Percentiles rank a stretch among this genome's conserved stretches.
phyloP scores from a whole-genome alignment of 2,113 vertebrate genomes.

The Rhineura floridana region DNA sequence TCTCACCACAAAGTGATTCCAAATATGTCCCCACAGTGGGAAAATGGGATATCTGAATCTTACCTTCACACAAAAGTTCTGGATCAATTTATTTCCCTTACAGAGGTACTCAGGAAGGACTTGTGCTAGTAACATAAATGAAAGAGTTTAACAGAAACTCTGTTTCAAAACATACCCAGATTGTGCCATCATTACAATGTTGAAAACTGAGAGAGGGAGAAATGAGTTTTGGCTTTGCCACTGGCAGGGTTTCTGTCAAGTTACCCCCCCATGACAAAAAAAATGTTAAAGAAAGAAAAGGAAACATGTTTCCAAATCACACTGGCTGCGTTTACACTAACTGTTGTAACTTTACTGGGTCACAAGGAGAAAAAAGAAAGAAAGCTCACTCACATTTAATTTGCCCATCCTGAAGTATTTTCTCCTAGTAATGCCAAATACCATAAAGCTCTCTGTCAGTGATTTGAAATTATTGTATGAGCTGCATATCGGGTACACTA shows the following conservation, averaged over 20 bases:
- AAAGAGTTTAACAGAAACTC: neutral
- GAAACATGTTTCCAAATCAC: conserved; percentile 64
- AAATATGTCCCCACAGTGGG: neutral
- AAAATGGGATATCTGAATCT: neutral
- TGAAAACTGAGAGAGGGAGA: neutral
- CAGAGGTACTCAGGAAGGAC: neutral
- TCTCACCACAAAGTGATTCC: neutral
- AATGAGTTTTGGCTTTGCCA: neutral
- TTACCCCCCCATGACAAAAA: conserved; percentile 55
- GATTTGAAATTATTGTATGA: conserved; percentile 82
- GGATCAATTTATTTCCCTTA: neutral
- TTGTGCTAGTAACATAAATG: neutral
- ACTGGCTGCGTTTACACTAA: conserved; percentile 70
- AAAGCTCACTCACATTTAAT: conserved; percentile 75
- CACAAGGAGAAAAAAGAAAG: conserved; percentile 21
- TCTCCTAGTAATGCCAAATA: conserved; percentile 77
- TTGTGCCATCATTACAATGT: neutral
- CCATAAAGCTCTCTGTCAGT: conserved; percentile 85
- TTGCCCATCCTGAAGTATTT: conserved; percentile 81
- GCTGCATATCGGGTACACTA: conserved; percentile 82
- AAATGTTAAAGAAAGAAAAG: conserved; percentile 50
- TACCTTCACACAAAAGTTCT: neutral
- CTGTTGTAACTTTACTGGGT: conserved; percentile 51
- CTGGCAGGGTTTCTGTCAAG: neutral
- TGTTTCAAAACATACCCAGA: neutral